Evolutionary conservation across 2,888 invertebrate genomes (phyloP), one percentile per base, ranked within the genome.

Genomic region (Tineola bisselliella): DNA sequence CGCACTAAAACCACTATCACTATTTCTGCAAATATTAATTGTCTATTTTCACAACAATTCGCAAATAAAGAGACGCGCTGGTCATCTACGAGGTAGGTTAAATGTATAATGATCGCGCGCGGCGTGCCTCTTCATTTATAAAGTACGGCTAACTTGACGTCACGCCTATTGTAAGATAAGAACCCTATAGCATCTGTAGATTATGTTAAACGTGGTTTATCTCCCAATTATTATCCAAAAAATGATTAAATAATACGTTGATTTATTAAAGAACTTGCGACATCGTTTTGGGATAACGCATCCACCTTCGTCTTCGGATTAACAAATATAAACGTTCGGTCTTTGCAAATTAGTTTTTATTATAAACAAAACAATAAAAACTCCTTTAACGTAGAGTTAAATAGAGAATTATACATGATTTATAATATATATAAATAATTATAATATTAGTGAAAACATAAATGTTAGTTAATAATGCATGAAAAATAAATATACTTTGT

Each of bases 91-190:
- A 48, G 48, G 1, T 48, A 48, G 15, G 48, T 48, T n/a, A 48
- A 48, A 15, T 48, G 48, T 17, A 38, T 38, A 48, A 48, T 48
- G 48, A 48, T 15, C 48, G 48, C 48, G 48, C 48, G 48, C 48
- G 48, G 15, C 48, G 48, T 48, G 48, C 15, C 17, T 48, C 48
- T 1, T 48, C 48, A 15, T 15, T 17, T 48, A 48, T 48, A 48
- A 48, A 48, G 15, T 15, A n/a, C n/a, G n/a, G 48, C 48, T 3
- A 15, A 12, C n/a, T 10, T 48, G 48, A 48, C 48, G 48, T 48
- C 48, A 48, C 48, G 43, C 43, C 3, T 38, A 12, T 38, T 17
- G 15, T n/a, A 38, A 48, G 48, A 48, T 48, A 48, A 48, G 48
- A n/a, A 48, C 48, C 48, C 48, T 48, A 10, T 48, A 48, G 15